Conservation (phyloP, 1,140 invertebrate genomes). For the Listronotus oregonensis region DNA sequence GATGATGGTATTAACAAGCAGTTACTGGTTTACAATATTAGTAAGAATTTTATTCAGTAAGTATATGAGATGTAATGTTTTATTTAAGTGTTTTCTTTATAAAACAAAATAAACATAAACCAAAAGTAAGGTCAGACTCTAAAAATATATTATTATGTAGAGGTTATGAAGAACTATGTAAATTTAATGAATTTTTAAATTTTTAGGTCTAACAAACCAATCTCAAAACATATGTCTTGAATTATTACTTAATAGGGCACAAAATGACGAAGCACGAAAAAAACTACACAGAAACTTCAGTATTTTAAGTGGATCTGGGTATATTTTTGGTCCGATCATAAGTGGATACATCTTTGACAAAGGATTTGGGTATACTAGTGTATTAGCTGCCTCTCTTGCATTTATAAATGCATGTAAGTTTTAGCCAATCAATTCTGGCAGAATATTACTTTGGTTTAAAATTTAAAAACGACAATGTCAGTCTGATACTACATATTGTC, state of each 20-base stretch:
- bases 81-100: no score
- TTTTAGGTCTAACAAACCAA: conserved; percentile 33
- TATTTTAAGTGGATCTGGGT: conserved; percentile 33
- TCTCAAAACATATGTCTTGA: conserved; percentile 24
- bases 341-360: conserved; percentile 34
- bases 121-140: no score
- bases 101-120: no score
- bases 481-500: no score
- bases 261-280: conserved; percentile 22
- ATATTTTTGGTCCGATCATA: conserved; percentile 34
- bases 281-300: conserved; percentile 17
- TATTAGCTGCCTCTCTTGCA: conserved; percentile 25
- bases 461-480: no score
- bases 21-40: conserved; percentile 33
- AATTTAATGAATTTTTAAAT: neutral
- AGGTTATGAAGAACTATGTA: no score
- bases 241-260: conserved; percentile 21
- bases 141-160: no score
- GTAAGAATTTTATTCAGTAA: conserved; percentile 34
- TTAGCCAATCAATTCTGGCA: no score
- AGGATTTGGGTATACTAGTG: conserved; percentile 28
- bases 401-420: conserved; percentile 22
- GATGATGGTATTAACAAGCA: conserved; percentile 28
- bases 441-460: no score
- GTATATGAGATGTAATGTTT: neutral